Percentiles rank a stretch among this genome's conserved stretches.
phyloP scores from a whole-genome alignment of 2,888 invertebrate genomes.

The Mythimna impura region DNA sequence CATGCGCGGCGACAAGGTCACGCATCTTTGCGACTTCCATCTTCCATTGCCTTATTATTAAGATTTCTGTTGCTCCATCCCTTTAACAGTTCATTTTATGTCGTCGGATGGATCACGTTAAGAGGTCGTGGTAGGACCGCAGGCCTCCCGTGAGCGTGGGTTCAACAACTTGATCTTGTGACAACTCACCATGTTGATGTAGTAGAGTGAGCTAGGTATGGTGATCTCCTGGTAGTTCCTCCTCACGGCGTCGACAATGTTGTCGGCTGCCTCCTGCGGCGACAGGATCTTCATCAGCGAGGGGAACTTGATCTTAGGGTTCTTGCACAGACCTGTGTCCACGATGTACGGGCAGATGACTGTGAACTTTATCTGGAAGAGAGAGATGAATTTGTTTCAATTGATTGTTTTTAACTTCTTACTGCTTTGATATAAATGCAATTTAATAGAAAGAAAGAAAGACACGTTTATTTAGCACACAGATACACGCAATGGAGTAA shows the following conservation, averaged over 20 bases:
- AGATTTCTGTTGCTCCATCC: no score
- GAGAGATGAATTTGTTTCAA: neutral
- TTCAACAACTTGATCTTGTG: no score
- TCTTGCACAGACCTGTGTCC: slow-evolving; percentile 95
- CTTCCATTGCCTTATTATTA: no score
- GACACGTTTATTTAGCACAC: no score
- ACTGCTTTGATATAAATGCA: neutral
- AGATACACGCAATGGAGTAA: no score
- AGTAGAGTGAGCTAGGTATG: slow-evolving; percentile 91
- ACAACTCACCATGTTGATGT: slow-evolving; percentile 88
- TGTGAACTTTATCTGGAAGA: slow-evolving; percentile 93
- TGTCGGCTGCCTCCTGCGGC: slow-evolving; percentile 91
- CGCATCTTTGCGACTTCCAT: no score
- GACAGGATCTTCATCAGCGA: slow-evolving; percentile 91
- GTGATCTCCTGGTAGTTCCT: slow-evolving; percentile 91
- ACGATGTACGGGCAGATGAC: slow-evolving; percentile 97
- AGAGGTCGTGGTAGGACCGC: no score
- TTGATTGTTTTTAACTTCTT: neutral
- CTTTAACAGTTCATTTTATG: no score
- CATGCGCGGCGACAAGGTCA: no score
- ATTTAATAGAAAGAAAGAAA: no score
- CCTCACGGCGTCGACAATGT: slow-evolving; percentile 93
- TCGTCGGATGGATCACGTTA: no score
- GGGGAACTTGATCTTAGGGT: slow-evolving; percentile 93
- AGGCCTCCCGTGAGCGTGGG: neutral